Evolutionary conservation across 2,113 vertebrate genomes (phyloP).

Genomic region (Apteryx owenii): DNA sequence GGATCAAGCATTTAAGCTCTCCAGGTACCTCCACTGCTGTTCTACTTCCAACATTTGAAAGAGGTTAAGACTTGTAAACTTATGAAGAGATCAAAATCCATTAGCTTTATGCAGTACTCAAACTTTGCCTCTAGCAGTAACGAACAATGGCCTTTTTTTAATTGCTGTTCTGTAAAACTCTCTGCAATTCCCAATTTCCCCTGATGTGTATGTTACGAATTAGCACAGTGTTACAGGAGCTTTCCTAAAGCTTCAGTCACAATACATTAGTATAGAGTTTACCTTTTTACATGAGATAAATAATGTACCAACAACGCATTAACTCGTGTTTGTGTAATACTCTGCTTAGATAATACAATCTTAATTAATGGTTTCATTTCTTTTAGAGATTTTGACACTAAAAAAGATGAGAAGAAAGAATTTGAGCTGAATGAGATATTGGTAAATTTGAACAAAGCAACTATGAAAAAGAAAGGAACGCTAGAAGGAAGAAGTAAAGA

Average conservation of each 20-base stretch:
- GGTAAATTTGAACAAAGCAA: not conserved
- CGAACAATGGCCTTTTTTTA: not conserved
- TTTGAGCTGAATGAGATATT: not conserved
- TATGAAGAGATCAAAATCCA: not conserved
- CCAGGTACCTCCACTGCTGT: not conserved
- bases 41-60: not conserved
- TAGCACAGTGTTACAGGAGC: not conserved
- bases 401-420: not conserved
- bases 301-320: not conserved
- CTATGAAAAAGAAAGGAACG: not conserved
- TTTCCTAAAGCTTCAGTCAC: not conserved
- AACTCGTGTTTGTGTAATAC: not conserved
- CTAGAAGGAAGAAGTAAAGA: not conserved
- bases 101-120: not conserved
- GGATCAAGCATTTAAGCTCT: not conserved
- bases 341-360: not conserved
- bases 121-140: constrained; percentile 45
- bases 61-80: not conserved
- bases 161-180: constrained; percentile 26
- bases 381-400: not conserved
- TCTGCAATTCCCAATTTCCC: constrained; percentile 43
- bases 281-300: not conserved
- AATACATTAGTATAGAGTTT: not conserved
- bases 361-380: constrained; percentile 11
- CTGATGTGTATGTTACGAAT: not conserved